Evolutionary conservation across 1,140 invertebrate species (phyloP).

Genomic region (Bombus pyrosoma): DNA sequence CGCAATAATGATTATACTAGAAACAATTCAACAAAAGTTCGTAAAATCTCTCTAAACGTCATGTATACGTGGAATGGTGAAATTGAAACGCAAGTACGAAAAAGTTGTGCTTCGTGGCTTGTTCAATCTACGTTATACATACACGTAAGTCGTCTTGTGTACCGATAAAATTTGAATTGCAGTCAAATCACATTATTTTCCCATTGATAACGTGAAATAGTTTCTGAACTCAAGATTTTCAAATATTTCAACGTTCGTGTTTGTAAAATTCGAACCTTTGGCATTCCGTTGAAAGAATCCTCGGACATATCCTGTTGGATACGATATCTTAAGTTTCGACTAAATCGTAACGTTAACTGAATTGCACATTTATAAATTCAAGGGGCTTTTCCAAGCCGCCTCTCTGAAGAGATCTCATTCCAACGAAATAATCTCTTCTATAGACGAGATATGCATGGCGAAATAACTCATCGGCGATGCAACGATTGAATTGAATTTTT

Average conservation of each 20-base stretch:
- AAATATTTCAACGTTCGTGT: not conserved
- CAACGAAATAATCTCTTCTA: slow-evolving; percentile 40
- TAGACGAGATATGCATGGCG: not conserved
- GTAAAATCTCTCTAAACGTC: slow-evolving; percentile 33
- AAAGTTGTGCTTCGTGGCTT: slow-evolving; percentile 38
- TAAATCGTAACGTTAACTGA: not conserved
- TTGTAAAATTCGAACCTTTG: not conserved
- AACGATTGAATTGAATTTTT: slow-evolving; percentile 40
- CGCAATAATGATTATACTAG: slow-evolving; percentile 18
- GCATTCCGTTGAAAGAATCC: not conserved
- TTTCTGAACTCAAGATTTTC: not conserved
- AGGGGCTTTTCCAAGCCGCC: not conserved
- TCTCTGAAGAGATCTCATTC: not conserved
- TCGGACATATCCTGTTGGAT: too few species aligned
- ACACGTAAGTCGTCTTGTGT: slow-evolving; percentile 40
- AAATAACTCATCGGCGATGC: slow-evolving; percentile 8
- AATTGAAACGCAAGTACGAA: slow-evolving; percentile 34
- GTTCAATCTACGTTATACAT: slow-evolving; percentile 56
- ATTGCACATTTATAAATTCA: not conserved
- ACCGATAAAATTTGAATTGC: slow-evolving; percentile 62
- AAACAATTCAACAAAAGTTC: slow-evolving; percentile 32
- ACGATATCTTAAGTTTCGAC: not conserved
- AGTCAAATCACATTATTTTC: slow-evolving; percentile 71
- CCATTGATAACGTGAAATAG: slow-evolving; percentile 2
- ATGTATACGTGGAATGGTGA: slow-evolving; percentile 34